Evolutionary conservation across 2,113 vertebrate species (phyloP), one percentile per base, ranked within the genome.

Genomic region (Rhabdornis inornatus): DNA sequence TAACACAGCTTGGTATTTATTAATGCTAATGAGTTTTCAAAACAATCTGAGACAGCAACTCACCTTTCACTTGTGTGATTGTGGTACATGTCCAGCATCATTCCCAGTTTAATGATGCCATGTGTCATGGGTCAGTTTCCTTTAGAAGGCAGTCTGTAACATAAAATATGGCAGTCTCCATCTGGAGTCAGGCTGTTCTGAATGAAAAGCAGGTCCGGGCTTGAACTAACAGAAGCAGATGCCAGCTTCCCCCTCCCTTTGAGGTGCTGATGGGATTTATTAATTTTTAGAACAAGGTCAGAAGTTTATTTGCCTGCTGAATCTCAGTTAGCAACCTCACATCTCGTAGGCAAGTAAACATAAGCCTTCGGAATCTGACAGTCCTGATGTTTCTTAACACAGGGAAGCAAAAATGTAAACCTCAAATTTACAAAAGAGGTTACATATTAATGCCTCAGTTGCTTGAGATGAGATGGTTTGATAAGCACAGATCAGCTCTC

Each of bases 1-100:
- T 94, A 88, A 90, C 87, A 64, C 56, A 93, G 79, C 35, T 90
- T 94, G 82, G 71, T 96, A 93, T 96, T 97, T 92, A 89, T 94
- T 94, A 94, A 88, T 6, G 5, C 52, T 92, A 94, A 92, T 88
- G 88, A 96, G 68, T 63, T 95, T 90, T 91, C 75, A 80, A 90
- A 95, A 90, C 90, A 90, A 93, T 93, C 76, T 83, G 47, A 95
- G 52, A 84, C 68, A 88, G 87, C 47, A 86, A 83, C 85, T 93
- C 85, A 94, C 92, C 90, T 96, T 96, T 96, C 71, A 77, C 85
- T 86, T 83, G 42, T 74, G 82, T 78, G 76, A 55, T 59, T 90
- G 72, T 1, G 0, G 37, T 81, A 47, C 71, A 83, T 53, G 56
- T 56, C 95, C 82, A 59, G 71, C 31, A 83, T 81, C 53, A 85